These are phyloP conservation scores for Scotopteryx bipunctaria DNA, from an alignment of 2,888 invertebrate species.

Conservation along the genomic window DNA sequence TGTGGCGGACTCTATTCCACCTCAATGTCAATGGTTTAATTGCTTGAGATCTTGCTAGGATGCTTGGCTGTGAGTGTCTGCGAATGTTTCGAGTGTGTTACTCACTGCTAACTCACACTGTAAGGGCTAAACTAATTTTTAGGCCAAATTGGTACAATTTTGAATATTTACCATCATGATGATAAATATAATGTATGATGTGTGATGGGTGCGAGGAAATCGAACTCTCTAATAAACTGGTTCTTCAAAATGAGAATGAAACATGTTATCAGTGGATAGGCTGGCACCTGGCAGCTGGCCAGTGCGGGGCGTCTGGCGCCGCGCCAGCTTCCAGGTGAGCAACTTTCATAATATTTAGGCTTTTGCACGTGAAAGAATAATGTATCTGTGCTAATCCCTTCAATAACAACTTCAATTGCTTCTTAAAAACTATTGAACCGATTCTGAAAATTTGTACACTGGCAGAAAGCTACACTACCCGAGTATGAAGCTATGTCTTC, in stretches of 20 bases:
- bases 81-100: not conserved
- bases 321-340: slow-evolving; percentile 8
- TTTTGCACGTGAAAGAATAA: not conserved
- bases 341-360: not conserved
- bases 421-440: too few species aligned
- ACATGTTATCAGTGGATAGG: not conserved
- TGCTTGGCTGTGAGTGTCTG: too few species aligned
- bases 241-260: not conserved
- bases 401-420: not conserved
- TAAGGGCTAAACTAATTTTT: too few species aligned
- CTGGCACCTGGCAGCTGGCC: slow-evolving; percentile 2
- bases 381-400: not conserved
- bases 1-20: not conserved
- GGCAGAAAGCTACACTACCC: too few species aligned
- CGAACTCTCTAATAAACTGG: not conserved
- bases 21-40: slow-evolving; percentile 5
- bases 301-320: not conserved
- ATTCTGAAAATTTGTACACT: too few species aligned
- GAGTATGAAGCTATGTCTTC: too few species aligned
- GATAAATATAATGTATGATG: not conserved
- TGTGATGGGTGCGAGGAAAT: not conserved
- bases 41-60: too few species aligned
- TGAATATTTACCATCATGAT: too few species aligned
- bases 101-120: not conserved
- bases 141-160: too few species aligned